These are phyloP conservation scores for Heterohyrax brucei DNA, from an alignment of 2,797 vertebrate species.

Conservation along the genomic window DNA sequence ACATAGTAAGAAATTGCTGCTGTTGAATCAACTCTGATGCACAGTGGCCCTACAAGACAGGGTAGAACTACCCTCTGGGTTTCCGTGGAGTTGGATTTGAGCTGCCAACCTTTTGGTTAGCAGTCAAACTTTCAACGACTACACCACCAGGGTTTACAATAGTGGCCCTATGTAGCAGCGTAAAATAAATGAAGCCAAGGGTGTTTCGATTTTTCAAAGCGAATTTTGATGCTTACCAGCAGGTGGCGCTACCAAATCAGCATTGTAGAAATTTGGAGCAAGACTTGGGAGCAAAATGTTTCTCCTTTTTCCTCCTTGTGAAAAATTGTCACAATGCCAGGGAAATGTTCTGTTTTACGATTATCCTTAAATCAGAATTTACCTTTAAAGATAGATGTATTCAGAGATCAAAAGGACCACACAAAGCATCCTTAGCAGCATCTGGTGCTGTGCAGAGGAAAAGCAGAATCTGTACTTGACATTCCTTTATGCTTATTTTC, in stretches of 20 bases:
- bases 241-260: slow-evolving; percentile 78
- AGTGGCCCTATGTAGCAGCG: neutral
- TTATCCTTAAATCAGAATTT: neutral
- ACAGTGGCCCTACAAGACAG: too few relatives aligned
- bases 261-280: neutral
- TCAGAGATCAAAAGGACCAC: neutral
- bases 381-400: neutral
- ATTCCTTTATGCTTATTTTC: neutral
- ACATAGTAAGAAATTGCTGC: too few relatives aligned
- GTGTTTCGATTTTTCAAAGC: neutral
- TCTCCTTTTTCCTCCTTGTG: neutral
- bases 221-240: neutral
- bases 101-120: too few relatives aligned
- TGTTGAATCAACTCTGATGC: too few relatives aligned
- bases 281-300: neutral
- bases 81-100: too few relatives aligned
- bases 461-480: neutral
- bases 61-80: too few relatives aligned
- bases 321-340: neutral
- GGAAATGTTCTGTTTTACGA: neutral
- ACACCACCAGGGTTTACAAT: too few relatives aligned
- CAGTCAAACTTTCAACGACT: too few relatives aligned
- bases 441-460: neutral
- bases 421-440: neutral
- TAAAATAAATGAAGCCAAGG: neutral